Evolutionary conservation across 2,113 vertebrate genomes (phyloP), one percentile per base, ranked within the genome.

Genomic region (Carlito syrichta): DNA sequence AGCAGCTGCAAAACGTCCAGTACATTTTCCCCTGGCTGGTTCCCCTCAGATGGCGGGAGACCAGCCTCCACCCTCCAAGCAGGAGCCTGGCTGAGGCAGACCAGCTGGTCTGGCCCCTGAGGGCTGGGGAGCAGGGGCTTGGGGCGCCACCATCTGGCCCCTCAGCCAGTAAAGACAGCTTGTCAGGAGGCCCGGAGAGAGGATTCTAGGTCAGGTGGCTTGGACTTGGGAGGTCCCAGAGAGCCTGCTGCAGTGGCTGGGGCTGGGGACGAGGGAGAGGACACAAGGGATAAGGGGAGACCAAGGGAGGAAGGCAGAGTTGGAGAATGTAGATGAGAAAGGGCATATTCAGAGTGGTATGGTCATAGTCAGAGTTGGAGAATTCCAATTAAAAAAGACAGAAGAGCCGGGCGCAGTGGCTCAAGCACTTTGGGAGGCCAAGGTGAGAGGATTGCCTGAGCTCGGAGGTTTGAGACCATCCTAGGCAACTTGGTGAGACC

Each of bases 81-180:
- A 43, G 83, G 40, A 95, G 88, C 85, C 23, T 6, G 50, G 84
- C 52, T 77, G 86, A 95, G 78, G 84, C 69, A 60, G 69, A 68
- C 85, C 96, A 96, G 92, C 95, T 96, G 96, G 96, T 73, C 5
- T 5, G 50, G 84, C 43, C 89, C 77, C 89, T n/a, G 63, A 82
- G 86, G 93, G 78, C 91, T 71, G 38, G 32, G 66, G 69, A 83
- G n/a, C 2, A 0, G 48, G 84, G 40, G 48, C 40, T 63, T 62
- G 62, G 66, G n/a, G 54, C 22, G 54, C 71, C 16, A 88, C 94
- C 96, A 97, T 97, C 96, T 97, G 96, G 87, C 52, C 54, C 38
- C 77, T 74, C 23, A 1, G 66, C 50, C 74, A 56, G 91, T 22
- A 73, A 73, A 66, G 48, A 81, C 90, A 86, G 30, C 63, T 76